A percentile compares a stretch with the other conserved stretches of the same genome.
These are phyloP conservation scores for Stichodactyla mertensii DNA, from an alignment of 64 coral and sea anemone genomes.

Conservation along the genomic window DNA sequence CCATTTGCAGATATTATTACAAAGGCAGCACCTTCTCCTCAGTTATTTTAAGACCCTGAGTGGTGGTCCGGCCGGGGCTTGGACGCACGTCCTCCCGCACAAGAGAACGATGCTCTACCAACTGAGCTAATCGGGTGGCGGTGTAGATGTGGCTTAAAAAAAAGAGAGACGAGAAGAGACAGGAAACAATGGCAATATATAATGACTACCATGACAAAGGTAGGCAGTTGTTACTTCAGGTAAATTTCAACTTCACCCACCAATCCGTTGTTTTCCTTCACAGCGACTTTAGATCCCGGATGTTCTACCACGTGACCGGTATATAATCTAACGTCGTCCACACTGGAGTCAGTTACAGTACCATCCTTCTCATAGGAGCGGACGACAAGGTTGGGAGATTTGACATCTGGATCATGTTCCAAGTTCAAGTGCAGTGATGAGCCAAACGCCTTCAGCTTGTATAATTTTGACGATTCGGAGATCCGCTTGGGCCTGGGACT, in stretches of 20 bases:
- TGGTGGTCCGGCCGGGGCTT: too few relatives aligned
- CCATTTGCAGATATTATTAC: too few relatives aligned
- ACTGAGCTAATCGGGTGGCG: too few relatives aligned
- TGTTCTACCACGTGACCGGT: constrained; percentile 25
- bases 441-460: constrained; percentile 9
- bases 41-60: too few relatives aligned
- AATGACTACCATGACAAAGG: too few relatives aligned
- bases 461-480: background rate
- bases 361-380: constrained; percentile 1
- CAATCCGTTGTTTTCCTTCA: constrained; percentile 11
- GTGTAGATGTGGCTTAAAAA: too few relatives aligned
- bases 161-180: too few relatives aligned
- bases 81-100: too few relatives aligned
- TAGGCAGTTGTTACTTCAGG: too few relatives aligned
- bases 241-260: background rate
- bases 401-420: background rate
- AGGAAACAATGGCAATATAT: too few relatives aligned
- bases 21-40: too few relatives aligned
- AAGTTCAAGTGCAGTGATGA: constrained; percentile 15
- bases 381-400: constrained; percentile 16
- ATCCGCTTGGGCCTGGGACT: background rate
- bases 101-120: too few relatives aligned
- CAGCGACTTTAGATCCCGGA: constrained; percentile 21
- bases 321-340: constrained; percentile 1
- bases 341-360: background rate